These are phyloP conservation scores for Dexiosoma caninum DNA, from an alignment of 2,888 invertebrate species.

Conservation along the genomic window DNA sequence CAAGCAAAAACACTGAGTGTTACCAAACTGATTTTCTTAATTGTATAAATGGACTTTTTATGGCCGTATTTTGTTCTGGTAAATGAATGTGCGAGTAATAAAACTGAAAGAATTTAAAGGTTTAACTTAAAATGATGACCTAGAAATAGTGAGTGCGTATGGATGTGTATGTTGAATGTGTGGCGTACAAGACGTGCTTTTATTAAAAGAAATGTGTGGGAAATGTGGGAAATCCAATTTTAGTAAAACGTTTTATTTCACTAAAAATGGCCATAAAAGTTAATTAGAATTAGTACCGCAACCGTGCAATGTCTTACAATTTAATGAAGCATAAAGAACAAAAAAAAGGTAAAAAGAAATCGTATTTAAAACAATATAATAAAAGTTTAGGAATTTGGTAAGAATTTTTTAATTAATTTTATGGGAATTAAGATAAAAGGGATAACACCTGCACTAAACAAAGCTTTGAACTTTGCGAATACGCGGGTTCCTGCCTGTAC, in stretches of 20 bases:
- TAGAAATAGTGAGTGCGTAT: not conserved
- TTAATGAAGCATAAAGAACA: conserved; percentile 10
- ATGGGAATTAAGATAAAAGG: not conserved
- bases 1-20: not conserved
- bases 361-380: not conserved
- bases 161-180: not conserved
- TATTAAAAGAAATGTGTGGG: not conserved
- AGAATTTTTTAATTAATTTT: not conserved
- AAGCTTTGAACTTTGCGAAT: too few species aligned
- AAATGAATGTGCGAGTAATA: conserved; percentile 7
- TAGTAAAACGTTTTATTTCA: conserved; percentile 2
- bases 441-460: too few species aligned
- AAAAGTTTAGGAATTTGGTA: not conserved
- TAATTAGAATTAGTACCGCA: conserved; percentile 32
- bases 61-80: conserved; percentile 2
- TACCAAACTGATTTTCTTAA: conserved; percentile 29
- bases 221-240: conserved; percentile 1
- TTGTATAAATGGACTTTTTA: conserved; percentile 49
- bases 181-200: not conserved
- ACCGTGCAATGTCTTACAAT: not conserved
- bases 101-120: conserved; percentile 5
- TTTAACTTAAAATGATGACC: conserved; percentile 11
- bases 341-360: not conserved
- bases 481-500: too few species aligned
- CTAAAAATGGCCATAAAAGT: conserved; percentile 17